Base-by-base conservation (phyloP, 92 coral and sea anemone genomes). In the Chrysogorgia sp. region DNA sequence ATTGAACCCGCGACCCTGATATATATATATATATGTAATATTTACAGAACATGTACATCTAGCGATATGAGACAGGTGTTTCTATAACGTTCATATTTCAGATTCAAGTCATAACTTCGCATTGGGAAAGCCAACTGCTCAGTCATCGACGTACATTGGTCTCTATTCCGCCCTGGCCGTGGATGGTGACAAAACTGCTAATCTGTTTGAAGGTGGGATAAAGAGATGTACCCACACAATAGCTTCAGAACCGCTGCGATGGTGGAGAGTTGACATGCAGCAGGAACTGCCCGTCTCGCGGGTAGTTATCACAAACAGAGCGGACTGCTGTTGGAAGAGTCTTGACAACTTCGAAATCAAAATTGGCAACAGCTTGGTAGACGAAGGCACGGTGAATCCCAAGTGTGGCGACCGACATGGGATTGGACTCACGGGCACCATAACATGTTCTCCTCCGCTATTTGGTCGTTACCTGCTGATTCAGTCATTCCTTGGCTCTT, bases 251-350 rank as follows among this genome's bases (percentile, higher is more conserved):
- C 0, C 1, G 2, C 3, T 21, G 10, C 9, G 19, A 7, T 76
- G 82, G 82, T 76, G 82, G 82, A 35, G 80, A 34, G 80, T 74
- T 35, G 80, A 74, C 32, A 29, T 74, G 20, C 30, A 19, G 40
- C 31, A 43, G 22, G 19, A 34, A 14, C 21, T 56, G 52, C 66
- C 49, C 52, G 80, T 74, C 3, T 50, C 66, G 5, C 66, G 63
- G 0, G 67, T 74, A 26, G 67, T 32, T 7, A 40, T 74, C 49
- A 12, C 53, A 15, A 74, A 57, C 53, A 57, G 80, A n/a, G 80
- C 15, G 7, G 80, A 74, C 30, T 74, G 80, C 45, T 74, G 80
- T 30, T 35, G 80, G 28, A 28, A 34, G 4, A 66, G 80, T 15
- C 19, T 74, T 53, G 24, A 34, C n/a, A 41, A 58, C 32, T 57